Evolutionary conservation across 2,797 vertebrate species (phyloP).

Genomic region (Muraenolepis orangiensis): DNA sequence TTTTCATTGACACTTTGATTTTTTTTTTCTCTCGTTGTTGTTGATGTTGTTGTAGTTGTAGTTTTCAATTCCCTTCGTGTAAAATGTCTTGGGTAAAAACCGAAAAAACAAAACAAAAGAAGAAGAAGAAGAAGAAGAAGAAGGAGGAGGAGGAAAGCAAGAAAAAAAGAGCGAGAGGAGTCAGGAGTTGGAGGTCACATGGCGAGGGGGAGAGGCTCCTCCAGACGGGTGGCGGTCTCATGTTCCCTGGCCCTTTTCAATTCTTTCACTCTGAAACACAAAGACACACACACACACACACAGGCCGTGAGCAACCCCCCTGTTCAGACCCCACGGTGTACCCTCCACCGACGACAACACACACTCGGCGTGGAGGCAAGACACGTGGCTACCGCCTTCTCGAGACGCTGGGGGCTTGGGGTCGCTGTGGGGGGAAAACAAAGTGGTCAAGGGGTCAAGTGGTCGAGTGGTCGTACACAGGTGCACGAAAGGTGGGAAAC

Average conservation of each 20-base stretch:
- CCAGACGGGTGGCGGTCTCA: constrained; percentile 92
- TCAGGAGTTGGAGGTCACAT: constrained; percentile 98
- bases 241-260: constrained; percentile 99
- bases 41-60: constrained; percentile 63
- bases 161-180: constrained; percentile 69
- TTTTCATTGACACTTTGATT: constrained; percentile 58
- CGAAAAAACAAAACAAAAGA: constrained; percentile 66
- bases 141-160: constrained; percentile 67
- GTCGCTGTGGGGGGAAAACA: too few relatives aligned
- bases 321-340: background rate
- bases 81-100: constrained; percentile 97
- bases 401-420: too few relatives aligned
- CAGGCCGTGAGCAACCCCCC: constrained; percentile 23
- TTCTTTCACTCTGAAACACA: constrained; percentile 97
- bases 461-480: too few relatives aligned
- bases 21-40: constrained; percentile 54
- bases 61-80: constrained; percentile 77
- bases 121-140: constrained; percentile 9
- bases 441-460: background rate
- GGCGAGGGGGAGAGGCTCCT: constrained; percentile 92
- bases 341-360: background rate
- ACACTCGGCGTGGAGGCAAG: background rate
- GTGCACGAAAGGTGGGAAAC: too few relatives aligned
- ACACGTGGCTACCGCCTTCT: too few relatives aligned
- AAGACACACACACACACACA: constrained; percentile 38